Evolutionary conservation across 64 coral and sea anemone genomes (phyloP).

Genomic region (Cladopsammia gracilis): DNA sequence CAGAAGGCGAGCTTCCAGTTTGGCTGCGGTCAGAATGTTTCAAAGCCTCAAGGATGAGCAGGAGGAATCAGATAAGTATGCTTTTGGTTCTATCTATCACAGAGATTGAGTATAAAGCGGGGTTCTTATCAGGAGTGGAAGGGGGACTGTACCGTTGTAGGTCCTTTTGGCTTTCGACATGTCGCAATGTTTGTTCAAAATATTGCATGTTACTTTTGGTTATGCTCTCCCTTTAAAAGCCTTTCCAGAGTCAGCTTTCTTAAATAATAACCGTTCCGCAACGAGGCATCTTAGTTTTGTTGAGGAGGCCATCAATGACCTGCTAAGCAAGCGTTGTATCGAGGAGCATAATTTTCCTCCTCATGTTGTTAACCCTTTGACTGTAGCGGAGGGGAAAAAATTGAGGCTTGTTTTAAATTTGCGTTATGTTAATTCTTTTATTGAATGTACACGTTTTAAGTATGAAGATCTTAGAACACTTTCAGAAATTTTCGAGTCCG

Average conservation of each 20-base stretch:
- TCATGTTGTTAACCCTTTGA: constrained; percentile 71
- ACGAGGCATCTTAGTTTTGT: constrained; percentile 54
- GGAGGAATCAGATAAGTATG: neutral
- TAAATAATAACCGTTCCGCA: constrained; percentile 68
- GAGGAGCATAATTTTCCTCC: constrained; percentile 24
- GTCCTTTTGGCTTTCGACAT: neutral
- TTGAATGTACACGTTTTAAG: constrained; percentile 49
- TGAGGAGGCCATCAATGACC: constrained; percentile 35
- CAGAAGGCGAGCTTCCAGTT: constrained; percentile 23
- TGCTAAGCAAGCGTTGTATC: constrained; percentile 64
- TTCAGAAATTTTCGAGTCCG: constrained; percentile 43
- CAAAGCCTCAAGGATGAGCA: too few species aligned
- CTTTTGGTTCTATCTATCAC: neutral
- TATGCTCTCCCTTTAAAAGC: constrained; percentile 42
- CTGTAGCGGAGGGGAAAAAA: constrained; percentile 79
- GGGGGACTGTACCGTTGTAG: neutral
- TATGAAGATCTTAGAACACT: constrained; percentile 64
- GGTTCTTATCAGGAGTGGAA: neutral
- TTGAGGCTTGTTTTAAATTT: constrained; percentile 69
- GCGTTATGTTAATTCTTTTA: constrained; percentile 52
- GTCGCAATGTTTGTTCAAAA: constrained; percentile 8
- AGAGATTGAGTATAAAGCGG: neutral
- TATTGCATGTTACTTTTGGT: constrained; percentile 66
- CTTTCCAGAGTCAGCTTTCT: constrained; percentile 56
- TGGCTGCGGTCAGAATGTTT: too few species aligned